phyloP scores from a whole-genome alignment of 2,888 invertebrate genomes.

The Philereme vetulata region DNA sequence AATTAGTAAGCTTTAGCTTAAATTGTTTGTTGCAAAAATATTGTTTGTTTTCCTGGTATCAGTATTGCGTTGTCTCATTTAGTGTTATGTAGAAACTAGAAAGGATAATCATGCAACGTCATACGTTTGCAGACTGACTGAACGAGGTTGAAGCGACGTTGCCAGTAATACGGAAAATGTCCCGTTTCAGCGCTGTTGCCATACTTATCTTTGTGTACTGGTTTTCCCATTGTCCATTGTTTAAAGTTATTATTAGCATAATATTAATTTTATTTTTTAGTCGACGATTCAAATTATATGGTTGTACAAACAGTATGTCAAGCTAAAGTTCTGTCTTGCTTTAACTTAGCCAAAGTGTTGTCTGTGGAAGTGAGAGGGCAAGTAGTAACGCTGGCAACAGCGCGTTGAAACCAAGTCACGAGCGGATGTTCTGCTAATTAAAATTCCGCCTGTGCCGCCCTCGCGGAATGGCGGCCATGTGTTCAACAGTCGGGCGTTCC shows the following conservation, averaged over 20 bases:
- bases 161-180: conserved; percentile 74
- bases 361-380: conserved; percentile 64
- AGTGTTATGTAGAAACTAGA: conserved; percentile 78
- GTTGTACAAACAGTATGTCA: conserved; percentile 18
- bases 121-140: conserved; percentile 67
- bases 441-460: conserved; percentile 84
- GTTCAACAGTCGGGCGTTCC: conserved; percentile 79
- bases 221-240: conserved; percentile 71
- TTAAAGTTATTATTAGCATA: conserved; percentile 41
- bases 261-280: conserved; percentile 36
- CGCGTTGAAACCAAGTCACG: conserved; percentile 74
- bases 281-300: conserved; percentile 26
- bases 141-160: conserved; percentile 76
- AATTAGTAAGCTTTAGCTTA: conserved; percentile 64
- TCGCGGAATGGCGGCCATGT: conserved; percentile 84
- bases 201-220: conserved; percentile 58
- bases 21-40: conserved; percentile 69
- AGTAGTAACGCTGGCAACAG: conserved; percentile 72
- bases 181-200: conserved; percentile 76
- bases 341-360: conserved; percentile 50
- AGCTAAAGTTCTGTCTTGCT: conserved; percentile 36
- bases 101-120: conserved; percentile 81
- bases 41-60: conserved; percentile 72
- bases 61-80: conserved; percentile 80
- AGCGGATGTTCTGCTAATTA: conserved; percentile 85